Evolutionary conservation across 2,113 vertebrate genomes (phyloP).

Genomic region (Dicaeum eximium): DNA sequence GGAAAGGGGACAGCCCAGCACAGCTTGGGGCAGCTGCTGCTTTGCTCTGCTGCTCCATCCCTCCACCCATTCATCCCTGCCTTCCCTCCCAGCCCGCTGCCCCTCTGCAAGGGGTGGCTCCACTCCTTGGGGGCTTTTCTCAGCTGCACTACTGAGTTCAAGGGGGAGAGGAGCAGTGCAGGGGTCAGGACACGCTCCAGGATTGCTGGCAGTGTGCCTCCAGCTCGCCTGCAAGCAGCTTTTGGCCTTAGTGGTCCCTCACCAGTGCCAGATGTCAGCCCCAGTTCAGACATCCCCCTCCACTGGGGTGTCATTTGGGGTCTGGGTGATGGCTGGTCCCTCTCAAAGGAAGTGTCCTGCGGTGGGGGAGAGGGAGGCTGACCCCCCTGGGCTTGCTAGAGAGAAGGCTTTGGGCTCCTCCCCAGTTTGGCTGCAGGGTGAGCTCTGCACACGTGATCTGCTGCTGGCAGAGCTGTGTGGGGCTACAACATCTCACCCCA

Average conservation of each 20-base stretch:
- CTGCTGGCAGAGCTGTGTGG: background rate
- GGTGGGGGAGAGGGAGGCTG: background rate
- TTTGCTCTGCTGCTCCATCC: background rate
- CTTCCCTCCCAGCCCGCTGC: background rate
- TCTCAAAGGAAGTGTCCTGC: background rate
- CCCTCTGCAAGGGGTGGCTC: background rate
- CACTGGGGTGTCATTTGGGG: accelerated
- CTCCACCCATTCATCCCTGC: background rate
- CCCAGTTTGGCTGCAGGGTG: background rate
- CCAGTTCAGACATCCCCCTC: background rate
- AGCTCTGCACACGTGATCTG: accelerated
- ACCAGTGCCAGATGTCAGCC: background rate
- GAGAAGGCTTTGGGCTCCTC: background rate
- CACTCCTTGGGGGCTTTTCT: background rate
- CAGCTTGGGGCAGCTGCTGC: background rate
- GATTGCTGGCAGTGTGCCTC: background rate
- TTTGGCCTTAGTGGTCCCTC: background rate
- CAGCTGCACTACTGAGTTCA: background rate
- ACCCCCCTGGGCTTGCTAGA: background rate
- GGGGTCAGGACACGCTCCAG: background rate
- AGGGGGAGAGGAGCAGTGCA: background rate
- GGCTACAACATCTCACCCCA: background rate
- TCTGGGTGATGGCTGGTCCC: accelerated
- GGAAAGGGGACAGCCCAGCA: background rate
- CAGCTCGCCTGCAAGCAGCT: background rate